These are phyloP conservation scores for Dendrolimus kikuchii DNA, from an alignment of 1,140 invertebrate species.

Conservation along the genomic window DNA sequence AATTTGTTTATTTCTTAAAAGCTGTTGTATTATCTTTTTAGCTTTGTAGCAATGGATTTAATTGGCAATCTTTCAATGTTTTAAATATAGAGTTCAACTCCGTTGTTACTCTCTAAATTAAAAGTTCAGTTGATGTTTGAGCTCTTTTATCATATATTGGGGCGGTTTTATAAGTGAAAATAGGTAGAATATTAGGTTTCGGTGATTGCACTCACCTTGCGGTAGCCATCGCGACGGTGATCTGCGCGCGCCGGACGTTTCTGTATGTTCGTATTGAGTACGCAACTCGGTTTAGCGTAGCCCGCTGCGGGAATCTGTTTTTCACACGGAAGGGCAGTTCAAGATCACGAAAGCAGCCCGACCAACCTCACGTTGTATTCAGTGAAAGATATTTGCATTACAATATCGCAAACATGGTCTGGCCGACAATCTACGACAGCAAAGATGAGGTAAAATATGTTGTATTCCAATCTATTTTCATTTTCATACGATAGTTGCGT, in stretches of 20 bases:
- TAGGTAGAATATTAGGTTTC: conserved; percentile 18
- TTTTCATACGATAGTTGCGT: conserved; percentile 21
- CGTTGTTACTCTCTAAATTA: conserved; percentile 7
- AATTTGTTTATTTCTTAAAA: not conserved
- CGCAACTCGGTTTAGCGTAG: conserved; percentile 47
- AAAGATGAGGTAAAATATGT: conserved; percentile 51
- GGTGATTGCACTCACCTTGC: conserved; percentile 35
- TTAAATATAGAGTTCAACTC: conserved; percentile 39
- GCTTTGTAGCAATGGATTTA: conserved; percentile 20
- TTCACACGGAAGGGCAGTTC: conserved; percentile 63
- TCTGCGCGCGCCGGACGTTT: conserved; percentile 54
- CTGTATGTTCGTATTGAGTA: conserved; percentile 37
- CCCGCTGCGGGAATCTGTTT: conserved; percentile 49
- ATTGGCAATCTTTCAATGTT: conserved; percentile 53
- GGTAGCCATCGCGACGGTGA: conserved; percentile 25
- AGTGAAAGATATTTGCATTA: conserved; percentile 33
- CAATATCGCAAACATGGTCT: conserved; percentile 50
- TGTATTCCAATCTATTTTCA: conserved; percentile 11
- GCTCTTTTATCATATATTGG: too few relatives aligned
- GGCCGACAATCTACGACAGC: conserved; percentile 56
- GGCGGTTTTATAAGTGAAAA: conserved; percentile 9
- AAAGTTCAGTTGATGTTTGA: not conserved
- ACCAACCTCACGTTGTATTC: conserved; percentile 33
- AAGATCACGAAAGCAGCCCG: conserved; percentile 58
- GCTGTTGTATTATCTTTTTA: conserved; percentile 1